phyloP scores from a whole-genome alignment of 2,797 vertebrate genomes.

The Podarcis siculus region DNA sequence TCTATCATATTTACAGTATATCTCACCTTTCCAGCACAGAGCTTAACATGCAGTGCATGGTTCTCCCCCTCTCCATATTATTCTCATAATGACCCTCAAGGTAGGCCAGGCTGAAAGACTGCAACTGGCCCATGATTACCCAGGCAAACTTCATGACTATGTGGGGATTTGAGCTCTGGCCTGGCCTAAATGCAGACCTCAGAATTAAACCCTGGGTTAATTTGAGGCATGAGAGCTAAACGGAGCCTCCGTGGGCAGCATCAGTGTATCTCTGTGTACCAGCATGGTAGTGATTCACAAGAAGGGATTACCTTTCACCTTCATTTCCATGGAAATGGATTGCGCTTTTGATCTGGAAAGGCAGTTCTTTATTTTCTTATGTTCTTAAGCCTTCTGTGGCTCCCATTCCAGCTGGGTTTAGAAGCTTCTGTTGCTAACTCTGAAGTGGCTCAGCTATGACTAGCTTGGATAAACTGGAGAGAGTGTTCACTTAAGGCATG shows the following conservation, averaged over 20 bases:
- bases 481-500: not conserved
- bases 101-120: too few species aligned
- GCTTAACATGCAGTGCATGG: too few species aligned
- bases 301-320: not conserved
- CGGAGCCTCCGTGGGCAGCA: not conserved
- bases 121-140: too few species aligned
- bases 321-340: not conserved
- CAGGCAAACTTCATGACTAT: not conserved
- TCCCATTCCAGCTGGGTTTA: not conserved
- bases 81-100: too few species aligned
- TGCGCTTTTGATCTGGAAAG: not conserved
- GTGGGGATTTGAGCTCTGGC: too few species aligned
- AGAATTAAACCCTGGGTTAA: not conserved
- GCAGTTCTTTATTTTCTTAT: not conserved
- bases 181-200: not conserved
- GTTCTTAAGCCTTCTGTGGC: not conserved
- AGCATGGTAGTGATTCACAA: too few species aligned
- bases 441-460: slow-evolving; percentile 4
- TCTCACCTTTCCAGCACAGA: too few species aligned
- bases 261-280: not conserved
- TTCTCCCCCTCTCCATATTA: too few species aligned
- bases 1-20: too few species aligned
- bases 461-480: not conserved
- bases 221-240: not conserved
- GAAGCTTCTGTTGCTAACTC: slow-evolving; percentile 3